Evolutionary conservation across 2,797 vertebrate genomes (phyloP), one percentile per base, ranked within the genome.

Genomic region (Tapirus indicus): DNA sequence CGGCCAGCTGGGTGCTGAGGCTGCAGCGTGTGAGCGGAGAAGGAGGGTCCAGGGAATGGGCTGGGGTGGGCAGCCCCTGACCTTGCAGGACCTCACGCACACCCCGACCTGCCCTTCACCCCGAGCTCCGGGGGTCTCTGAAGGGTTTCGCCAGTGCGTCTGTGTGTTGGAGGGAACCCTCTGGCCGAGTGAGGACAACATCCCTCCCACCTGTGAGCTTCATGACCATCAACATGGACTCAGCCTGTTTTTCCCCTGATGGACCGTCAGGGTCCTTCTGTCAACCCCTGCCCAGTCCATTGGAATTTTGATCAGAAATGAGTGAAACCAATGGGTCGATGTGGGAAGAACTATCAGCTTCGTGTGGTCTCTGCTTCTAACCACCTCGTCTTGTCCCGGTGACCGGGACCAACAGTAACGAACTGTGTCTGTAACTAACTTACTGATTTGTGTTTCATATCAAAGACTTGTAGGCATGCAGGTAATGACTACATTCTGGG

Each of bases 401-500:
- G 60, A 3, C 60, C 0, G 12, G n/a, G 80, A 16, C 12, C 0
- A 0, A 1, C 4, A 32, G 17, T 11, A 3, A 13, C 7, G 2
- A 3, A 13, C 2, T 9, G 11, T 47, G 60, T 21, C 17, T 0
- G 0, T 56, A 1, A 38, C 4, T 7, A 7, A 32, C 27, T 32
- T 4, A 20, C 10, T 12, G 27, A 9, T 20, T 32, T 27, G 7
- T 23, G 16, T 2, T 82, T 29, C 56, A 0, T 1, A 0, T 29
- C 25, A 4, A 41, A 49, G 14, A 4, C 10, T n/a, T 13, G 20
- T 4, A 5, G 2, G 44, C 44, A 5, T n/a, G 74, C 9, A 6
- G 47, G n/a, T 58, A 23, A 17, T 29, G 6, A 27, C 3, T 29
- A 17, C 23, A 41, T 60, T 80, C 12, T 11, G 29, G 41, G 80